Conservation (phyloP, 2,888 invertebrate species). For the Oxytorus armatus region DNA sequence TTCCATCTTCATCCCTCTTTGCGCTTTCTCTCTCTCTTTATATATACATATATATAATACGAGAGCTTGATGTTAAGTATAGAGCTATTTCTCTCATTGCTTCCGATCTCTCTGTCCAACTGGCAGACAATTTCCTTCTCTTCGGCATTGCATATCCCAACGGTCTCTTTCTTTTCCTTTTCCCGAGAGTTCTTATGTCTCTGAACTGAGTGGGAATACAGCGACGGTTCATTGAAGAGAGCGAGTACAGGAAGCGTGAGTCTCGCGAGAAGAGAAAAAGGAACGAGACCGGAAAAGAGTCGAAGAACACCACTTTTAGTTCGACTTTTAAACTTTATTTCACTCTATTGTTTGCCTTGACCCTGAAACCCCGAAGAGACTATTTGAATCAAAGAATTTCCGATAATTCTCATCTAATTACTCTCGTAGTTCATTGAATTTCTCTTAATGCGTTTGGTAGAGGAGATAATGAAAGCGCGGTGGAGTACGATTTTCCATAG, state of each 20-base stretch:
- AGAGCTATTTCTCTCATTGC: slow-evolving; percentile 59
- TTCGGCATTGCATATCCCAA: slow-evolving; percentile 28
- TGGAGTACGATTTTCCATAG: too few relatives aligned
- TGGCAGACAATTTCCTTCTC: slow-evolving; percentile 45
- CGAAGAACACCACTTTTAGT: slow-evolving; percentile 23
- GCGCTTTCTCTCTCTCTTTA: background rate
- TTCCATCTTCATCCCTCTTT: background rate
- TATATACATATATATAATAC: too few relatives aligned
- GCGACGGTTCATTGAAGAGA: slow-evolving; percentile 21
- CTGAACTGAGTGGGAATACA: slow-evolving; percentile 18
- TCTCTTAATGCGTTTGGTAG: background rate
- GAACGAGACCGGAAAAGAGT: background rate
- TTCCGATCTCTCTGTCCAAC: slow-evolving; percentile 52
- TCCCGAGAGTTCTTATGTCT: slow-evolving; percentile 24
- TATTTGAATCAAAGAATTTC: background rate
- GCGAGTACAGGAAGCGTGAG: slow-evolving; percentile 1
- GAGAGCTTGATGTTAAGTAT: slow-evolving; percentile 20
- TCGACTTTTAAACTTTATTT: slow-evolving; percentile 30
- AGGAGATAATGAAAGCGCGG: too few relatives aligned
- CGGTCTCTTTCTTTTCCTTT: slow-evolving; percentile 22
- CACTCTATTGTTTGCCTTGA: background rate
- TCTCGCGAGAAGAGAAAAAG: slow-evolving; percentile 10
- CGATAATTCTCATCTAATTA: background rate
- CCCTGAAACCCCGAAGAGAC: background rate
- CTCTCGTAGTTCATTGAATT: background rate